A percentile compares a stretch with the other conserved stretches of the same genome.
Conservation (phyloP, 2,113 vertebrate genomes). For the Neoarius graeffei region DNA sequence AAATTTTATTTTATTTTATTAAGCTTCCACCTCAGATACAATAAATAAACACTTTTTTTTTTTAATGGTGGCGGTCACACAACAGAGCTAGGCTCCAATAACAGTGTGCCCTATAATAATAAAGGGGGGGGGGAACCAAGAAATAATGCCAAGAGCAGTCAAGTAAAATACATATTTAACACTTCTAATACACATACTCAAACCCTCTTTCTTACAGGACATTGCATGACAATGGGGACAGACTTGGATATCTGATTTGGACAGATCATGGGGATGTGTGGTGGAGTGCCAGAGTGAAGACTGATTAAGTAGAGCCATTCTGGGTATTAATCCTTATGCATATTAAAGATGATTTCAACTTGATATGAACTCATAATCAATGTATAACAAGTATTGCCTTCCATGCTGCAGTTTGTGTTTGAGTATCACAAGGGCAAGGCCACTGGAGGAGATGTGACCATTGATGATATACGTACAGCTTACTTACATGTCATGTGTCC, state of each 20-base stretch:
- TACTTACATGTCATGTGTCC: slow-evolving; percentile 53
- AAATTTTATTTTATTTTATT: neutral
- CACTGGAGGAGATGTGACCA: slow-evolving; percentile 61
- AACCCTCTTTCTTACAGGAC: slow-evolving; percentile 53
- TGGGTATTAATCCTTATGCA: slow-evolving; percentile 64
- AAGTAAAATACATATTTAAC: neutral
- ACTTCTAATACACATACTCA: neutral
- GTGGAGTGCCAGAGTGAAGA: slow-evolving; percentile 53
- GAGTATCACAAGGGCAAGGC: slow-evolving; percentile 63
- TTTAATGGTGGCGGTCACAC: too few relatives aligned
- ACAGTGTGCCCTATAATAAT: neutral
- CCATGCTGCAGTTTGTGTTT: slow-evolving; percentile 68
- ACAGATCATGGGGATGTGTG: slow-evolving; percentile 65
- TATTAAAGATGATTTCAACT: neutral
- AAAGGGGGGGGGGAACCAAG: neutral
- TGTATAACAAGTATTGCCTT: neutral
- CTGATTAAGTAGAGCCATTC: slow-evolving; percentile 62
- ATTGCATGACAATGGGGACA: slow-evolving; percentile 52
- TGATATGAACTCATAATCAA: neutral
- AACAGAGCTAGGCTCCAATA: too few relatives aligned
- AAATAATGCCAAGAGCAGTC: neutral
- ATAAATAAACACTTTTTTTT: too few relatives aligned
- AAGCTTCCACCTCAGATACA: too few relatives aligned
- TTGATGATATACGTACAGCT: slow-evolving; percentile 71
- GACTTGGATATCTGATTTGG: slow-evolving; percentile 64